Conservation (phyloP, 1,140 invertebrate genomes). For the Propsilocerus akamusi region DNA sequence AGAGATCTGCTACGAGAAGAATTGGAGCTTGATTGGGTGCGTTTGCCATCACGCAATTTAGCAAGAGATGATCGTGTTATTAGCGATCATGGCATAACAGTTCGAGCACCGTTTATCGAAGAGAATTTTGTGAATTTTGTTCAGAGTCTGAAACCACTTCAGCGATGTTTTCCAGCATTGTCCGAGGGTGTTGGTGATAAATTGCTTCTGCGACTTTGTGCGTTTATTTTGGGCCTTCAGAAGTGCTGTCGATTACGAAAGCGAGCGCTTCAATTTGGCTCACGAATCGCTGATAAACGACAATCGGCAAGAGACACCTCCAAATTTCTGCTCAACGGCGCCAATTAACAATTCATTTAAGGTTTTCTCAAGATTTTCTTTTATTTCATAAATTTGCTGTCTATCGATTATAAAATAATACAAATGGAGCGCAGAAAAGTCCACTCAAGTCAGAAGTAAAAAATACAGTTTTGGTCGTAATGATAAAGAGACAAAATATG, state of each 20-base stretch:
- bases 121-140: slow-evolving; percentile 69
- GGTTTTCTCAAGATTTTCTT: too few relatives aligned
- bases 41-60: slow-evolving; percentile 81
- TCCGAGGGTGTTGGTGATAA: slow-evolving; percentile 83
- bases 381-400: too few relatives aligned
- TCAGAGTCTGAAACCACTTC: slow-evolving; percentile 44
- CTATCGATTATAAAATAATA: too few relatives aligned
- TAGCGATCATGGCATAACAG: slow-evolving; percentile 56
- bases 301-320: slow-evolving; percentile 73
- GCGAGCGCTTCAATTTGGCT: slow-evolving; percentile 94
- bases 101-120: slow-evolving; percentile 86
- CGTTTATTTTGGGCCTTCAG: slow-evolving; percentile 46
- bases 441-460: too few relatives aligned
- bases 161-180: slow-evolving; percentile 48
- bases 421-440: too few relatives aligned
- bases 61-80: slow-evolving; percentile 84
- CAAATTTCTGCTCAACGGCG: slow-evolving; percentile 16
- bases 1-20: slow-evolving; percentile 48
- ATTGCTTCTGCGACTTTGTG: slow-evolving; percentile 64
- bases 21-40: slow-evolving; percentile 55
- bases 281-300: slow-evolving; percentile 80
- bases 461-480: too few relatives aligned
- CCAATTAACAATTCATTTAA: too few relatives aligned
- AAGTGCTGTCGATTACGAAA: slow-evolving; percentile 58
- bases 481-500: too few relatives aligned